These are phyloP conservation scores for Criorhina ranunculi DNA, from an alignment of 2,888 invertebrate species.

Conservation along the genomic window DNA sequence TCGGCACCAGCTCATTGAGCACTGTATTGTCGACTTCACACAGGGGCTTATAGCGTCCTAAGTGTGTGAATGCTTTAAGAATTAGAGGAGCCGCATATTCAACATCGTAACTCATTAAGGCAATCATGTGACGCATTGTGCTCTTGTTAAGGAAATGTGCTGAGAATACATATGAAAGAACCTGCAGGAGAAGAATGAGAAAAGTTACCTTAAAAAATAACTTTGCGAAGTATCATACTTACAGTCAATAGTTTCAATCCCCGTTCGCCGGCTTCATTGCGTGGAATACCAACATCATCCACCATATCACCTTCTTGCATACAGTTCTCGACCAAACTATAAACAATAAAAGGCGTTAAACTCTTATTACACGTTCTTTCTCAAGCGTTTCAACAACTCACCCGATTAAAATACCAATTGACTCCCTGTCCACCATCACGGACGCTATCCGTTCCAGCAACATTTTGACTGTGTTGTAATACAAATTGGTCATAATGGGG, in stretches of 20 bases:
- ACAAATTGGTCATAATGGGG: slow-evolving; percentile 96
- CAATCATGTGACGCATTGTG: slow-evolving; percentile 91
- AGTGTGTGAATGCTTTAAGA: slow-evolving; percentile 92
- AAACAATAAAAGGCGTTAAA: neutral
- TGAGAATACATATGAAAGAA: slow-evolving; percentile 95
- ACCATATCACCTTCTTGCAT: slow-evolving; percentile 89
- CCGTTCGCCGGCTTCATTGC: slow-evolving; percentile 93
- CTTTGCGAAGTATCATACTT: too few species aligned
- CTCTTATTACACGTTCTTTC: neutral
- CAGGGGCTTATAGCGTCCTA: slow-evolving; percentile 94
- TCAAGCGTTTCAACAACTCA: slow-evolving; percentile 81
- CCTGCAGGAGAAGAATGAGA: slow-evolving; percentile 78
- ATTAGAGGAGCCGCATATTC: slow-evolving; percentile 92
- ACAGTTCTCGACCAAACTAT: slow-evolving; percentile 87
- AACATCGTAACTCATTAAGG: slow-evolving; percentile 88
- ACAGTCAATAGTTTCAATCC: slow-evolving; percentile 94
- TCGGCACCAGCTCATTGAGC: slow-evolving; percentile 91
- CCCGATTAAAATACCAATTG: slow-evolving; percentile 90
- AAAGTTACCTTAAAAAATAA: too few species aligned
- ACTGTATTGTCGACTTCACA: slow-evolving; percentile 91
- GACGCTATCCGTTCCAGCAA: slow-evolving; percentile 97
- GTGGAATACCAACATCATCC: slow-evolving; percentile 91
- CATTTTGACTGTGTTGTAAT: slow-evolving; percentile 98
- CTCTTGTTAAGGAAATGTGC: slow-evolving; percentile 95
- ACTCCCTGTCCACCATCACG: slow-evolving; percentile 97